Evolutionary conservation across 2,888 invertebrate genomes (phyloP).

Genomic region (Melangyna quadrimaculata): DNA sequence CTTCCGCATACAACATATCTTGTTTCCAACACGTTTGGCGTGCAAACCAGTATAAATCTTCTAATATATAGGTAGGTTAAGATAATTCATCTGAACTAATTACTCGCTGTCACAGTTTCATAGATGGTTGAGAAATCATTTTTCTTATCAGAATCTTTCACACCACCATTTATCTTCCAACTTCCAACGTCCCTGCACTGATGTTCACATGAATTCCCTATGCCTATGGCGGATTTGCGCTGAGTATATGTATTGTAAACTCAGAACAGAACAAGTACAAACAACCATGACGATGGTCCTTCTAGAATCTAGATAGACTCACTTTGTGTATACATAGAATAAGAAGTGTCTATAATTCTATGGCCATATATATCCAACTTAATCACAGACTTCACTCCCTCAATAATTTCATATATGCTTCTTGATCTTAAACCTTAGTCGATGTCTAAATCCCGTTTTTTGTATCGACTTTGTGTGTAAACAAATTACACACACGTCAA

Average conservation of each 20-base stretch:
- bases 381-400: constrained; percentile 51
- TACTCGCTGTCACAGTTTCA: constrained; percentile 14
- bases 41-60: not conserved
- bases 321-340: not conserved
- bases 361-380: constrained; percentile 17
- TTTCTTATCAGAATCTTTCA: constrained; percentile 54
- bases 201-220: constrained; percentile 31
- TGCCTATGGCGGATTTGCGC: constrained; percentile 34
- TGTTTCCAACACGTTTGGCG: not conserved
- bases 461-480: constrained; percentile 25
- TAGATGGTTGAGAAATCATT: constrained; percentile 20
- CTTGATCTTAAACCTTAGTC: not conserved
- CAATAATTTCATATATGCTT: constrained; percentile 41
- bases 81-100: constrained; percentile 35
- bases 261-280: constrained; percentile 11
- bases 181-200: constrained; percentile 9
- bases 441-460: constrained; percentile 31
- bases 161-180: constrained; percentile 8
- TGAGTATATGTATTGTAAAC: no score
- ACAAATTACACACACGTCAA: constrained; percentile 52
- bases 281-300: not conserved
- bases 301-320: not conserved
- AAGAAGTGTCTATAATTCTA: not conserved
- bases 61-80: not conserved
- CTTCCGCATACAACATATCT: constrained; percentile 3